Evolutionary conservation across 2,888 invertebrate genomes (phyloP).

Genomic region (Spisula subtruncata): DNA sequence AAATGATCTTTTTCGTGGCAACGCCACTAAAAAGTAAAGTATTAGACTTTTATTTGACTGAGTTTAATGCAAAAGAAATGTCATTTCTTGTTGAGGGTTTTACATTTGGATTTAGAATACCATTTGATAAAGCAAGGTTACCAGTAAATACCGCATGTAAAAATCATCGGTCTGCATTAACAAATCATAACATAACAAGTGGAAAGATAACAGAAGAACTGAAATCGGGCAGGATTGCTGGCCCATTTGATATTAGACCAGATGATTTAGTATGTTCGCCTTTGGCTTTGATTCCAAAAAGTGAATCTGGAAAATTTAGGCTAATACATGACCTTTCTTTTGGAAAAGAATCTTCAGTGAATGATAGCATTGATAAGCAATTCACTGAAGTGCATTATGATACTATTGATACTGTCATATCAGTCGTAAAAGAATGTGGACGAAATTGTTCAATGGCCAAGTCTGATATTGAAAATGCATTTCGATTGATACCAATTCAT

Average conservation of each 20-base stretch:
- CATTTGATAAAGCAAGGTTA: no score
- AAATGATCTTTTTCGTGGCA: not conserved
- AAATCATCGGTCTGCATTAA: not conserved
- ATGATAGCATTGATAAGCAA: slow-evolving; percentile 30
- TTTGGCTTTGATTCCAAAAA: slow-evolving; percentile 50
- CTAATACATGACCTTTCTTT: slow-evolving; percentile 58
- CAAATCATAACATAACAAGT: not conserved
- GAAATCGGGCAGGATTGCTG: not conserved
- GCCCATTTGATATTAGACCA: slow-evolving; percentile 34
- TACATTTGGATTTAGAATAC: no score
- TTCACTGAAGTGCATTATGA: slow-evolving; percentile 50
- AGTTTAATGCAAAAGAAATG: not conserved
- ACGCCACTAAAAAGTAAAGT: not conserved
- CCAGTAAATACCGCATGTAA: not conserved
- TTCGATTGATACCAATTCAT: slow-evolving; percentile 62
- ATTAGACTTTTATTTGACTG: not conserved
- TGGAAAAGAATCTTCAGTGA: slow-evolving; percentile 30
- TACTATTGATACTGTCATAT: slow-evolving; percentile 49
- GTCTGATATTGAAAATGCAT: slow-evolving; percentile 59
- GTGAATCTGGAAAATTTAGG: slow-evolving; percentile 26
- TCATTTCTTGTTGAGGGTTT: no score
- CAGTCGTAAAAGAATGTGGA: slow-evolving; percentile 43
- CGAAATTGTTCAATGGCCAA: slow-evolving; percentile 50
- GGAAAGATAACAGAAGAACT: slow-evolving; percentile 19
- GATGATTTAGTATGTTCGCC: slow-evolving; percentile 50